Evolutionary conservation across 2,113 vertebrate genomes (phyloP), one percentile per base, ranked within the genome.

Genomic region (Eubucco bourcierii): DNA sequence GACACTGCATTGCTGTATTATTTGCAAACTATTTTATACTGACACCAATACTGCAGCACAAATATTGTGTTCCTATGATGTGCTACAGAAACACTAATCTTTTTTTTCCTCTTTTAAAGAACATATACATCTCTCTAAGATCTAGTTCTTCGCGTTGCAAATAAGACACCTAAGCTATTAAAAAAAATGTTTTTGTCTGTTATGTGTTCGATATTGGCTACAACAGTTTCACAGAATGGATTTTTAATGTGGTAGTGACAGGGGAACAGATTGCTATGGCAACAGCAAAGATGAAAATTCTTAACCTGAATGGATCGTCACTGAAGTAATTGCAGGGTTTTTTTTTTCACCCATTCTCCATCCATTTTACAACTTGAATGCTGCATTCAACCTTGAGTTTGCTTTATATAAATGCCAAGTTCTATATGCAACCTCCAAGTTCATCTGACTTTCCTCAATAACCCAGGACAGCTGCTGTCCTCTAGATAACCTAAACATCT

Each of bases 211-310:
- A 84, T 93, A 96, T 85, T 96, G 93, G 89, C 93, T 95, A 95
- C 93, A 77, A 93, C 85, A 93, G 90, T 96, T 97, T 95, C 94
- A 85, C 89, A 95, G 97, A 97, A 97, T 97, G 96, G 96, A 96
- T 97, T 98, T 98, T 97, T 96, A 97, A 98, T 97, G 97, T 97
- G 96, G 95, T 95, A 93, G 97, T 96, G 91, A 96, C 83, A 96
- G 85, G 96, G 95, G 73, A 90, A 94, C 88, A 90, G 74, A 96
- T 98, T 98, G 93, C 98, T 98, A 98, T 99, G 98, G 98, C 96
- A 98, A 99, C 98, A 94, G 97, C 93, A 92, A 94, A 97, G 97
- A 98, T 96, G 95, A 98, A 98, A 98, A 98, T 98, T 98, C 97
- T 98, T 97, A 97, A 97, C 98, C 97, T 97, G 98, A 96, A 95